These are phyloP conservation scores for Eilema depressum DNA, from an alignment of 2,888 invertebrate genomes.

Conservation along the genomic window DNA sequence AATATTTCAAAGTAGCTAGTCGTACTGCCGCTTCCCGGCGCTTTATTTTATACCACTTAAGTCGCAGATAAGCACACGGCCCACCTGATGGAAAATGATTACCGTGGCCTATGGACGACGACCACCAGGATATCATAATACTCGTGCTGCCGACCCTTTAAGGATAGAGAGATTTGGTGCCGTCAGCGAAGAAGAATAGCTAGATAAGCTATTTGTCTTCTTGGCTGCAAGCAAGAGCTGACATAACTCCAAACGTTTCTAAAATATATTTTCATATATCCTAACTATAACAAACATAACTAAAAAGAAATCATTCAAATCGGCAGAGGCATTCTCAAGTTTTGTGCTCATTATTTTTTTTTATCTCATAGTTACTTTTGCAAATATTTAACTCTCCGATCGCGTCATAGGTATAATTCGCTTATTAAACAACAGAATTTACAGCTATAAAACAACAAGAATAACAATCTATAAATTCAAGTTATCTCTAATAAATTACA, in stretches of 20 bases:
- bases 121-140: too few relatives aligned
- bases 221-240: too few relatives aligned
- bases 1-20: too few relatives aligned
- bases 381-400: not conserved
- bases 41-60: too few relatives aligned
- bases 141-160: too few relatives aligned
- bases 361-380: not conserved
- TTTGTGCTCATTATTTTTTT: not conserved
- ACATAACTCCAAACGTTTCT: not conserved
- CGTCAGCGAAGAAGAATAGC: too few relatives aligned
- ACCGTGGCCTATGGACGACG: too few relatives aligned
- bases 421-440: not conserved
- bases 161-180: too few relatives aligned
- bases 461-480: not conserved
- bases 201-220: too few relatives aligned
- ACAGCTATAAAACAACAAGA: not conserved
- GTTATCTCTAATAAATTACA: conserved; percentile 3
- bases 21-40: too few relatives aligned
- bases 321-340: not conserved
- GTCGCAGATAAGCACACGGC: too few relatives aligned
- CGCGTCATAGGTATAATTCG: not conserved
- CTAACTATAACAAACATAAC: not conserved
- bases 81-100: too few relatives aligned
- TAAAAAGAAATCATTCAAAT: not conserved
- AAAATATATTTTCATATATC: not conserved